Percentiles rank a stretch among this genome's conserved stretches.
phyloP scores from a whole-genome alignment of 2,888 invertebrate species.

The Tinea pellionella region DNA sequence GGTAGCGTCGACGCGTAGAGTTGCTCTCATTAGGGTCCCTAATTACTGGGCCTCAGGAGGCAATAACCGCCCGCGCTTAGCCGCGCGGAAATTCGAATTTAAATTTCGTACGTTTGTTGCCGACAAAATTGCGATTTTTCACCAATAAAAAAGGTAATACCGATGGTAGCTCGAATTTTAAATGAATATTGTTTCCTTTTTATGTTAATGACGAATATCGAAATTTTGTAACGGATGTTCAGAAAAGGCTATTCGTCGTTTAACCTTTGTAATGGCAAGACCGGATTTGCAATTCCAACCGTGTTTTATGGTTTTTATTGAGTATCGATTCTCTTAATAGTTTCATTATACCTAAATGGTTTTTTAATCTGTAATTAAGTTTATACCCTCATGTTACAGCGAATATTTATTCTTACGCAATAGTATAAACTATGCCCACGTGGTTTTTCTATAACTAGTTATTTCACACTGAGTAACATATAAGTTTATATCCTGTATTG shows the following conservation, averaged over 20 bases:
- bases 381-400: no score
- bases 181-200: constrained; percentile 67
- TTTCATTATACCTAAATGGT: not conserved
- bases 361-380: not conserved
- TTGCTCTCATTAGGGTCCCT: constrained; percentile 58
- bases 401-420: not conserved
- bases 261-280: constrained; percentile 40
- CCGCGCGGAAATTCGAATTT: constrained; percentile 59
- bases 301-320: constrained; percentile 9
- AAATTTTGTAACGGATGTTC: constrained; percentile 52
- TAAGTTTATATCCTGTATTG: not conserved
- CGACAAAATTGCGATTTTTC: constrained; percentile 56
- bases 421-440: not conserved
- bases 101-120: constrained; percentile 47
- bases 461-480: not conserved
- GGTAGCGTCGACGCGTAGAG: constrained; percentile 26
- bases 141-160: constrained; percentile 47
- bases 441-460: not conserved
- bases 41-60: constrained; percentile 38
- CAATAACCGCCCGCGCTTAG: constrained; percentile 23
- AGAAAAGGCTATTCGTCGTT: constrained; percentile 41
- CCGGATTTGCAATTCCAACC: constrained; percentile 21
- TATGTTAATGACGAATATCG: constrained; percentile 63
- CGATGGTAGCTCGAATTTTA: constrained; percentile 41
- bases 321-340: not conserved